Evolutionary conservation across 1,140 invertebrate species (phyloP).

Genomic region (Drosophila obscura): DNA sequence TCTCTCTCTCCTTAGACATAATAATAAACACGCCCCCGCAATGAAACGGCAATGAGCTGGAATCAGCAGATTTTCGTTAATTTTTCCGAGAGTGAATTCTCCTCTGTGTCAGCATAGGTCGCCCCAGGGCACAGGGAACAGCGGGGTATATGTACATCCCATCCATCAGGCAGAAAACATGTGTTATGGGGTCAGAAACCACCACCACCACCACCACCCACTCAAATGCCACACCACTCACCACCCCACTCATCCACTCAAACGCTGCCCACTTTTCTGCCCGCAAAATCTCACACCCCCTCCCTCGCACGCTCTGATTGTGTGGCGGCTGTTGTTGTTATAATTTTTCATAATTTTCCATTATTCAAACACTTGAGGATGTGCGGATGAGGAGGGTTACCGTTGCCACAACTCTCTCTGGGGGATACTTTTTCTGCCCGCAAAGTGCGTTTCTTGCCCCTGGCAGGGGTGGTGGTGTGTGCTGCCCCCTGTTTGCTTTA

Average conservation of each 20-base stretch:
- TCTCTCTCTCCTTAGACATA: constrained; percentile 45
- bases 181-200: constrained; percentile 16
- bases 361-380: constrained; percentile 78
- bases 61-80: constrained; percentile 84
- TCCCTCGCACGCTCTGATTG: neutral
- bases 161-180: no score
- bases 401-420: constrained; percentile 47
- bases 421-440: constrained; percentile 56
- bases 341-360: constrained; percentile 83
- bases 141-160: neutral
- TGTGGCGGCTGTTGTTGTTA: constrained; percentile 53
- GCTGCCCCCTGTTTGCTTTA: constrained; percentile 68
- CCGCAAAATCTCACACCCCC: constrained; percentile 48
- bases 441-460: constrained; percentile 72
- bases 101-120: constrained; percentile 1
- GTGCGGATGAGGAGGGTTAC: constrained; percentile 30
- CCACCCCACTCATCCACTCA: constrained; percentile 1
- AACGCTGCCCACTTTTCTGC: constrained; percentile 37
- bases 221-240: constrained; percentile 18
- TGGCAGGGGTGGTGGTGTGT: constrained; percentile 13
- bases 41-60: constrained; percentile 83
- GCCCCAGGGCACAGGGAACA: constrained; percentile 17
- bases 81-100: constrained; percentile 45
- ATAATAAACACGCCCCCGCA: constrained; percentile 29
- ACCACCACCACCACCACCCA: constrained; percentile 16